A percentile compares a stretch with the other conserved stretches of the same genome.
These are phyloP conservation scores for Bathybates hornii DNA, from an alignment of 2,113 vertebrate species.

Conservation along the genomic window DNA sequence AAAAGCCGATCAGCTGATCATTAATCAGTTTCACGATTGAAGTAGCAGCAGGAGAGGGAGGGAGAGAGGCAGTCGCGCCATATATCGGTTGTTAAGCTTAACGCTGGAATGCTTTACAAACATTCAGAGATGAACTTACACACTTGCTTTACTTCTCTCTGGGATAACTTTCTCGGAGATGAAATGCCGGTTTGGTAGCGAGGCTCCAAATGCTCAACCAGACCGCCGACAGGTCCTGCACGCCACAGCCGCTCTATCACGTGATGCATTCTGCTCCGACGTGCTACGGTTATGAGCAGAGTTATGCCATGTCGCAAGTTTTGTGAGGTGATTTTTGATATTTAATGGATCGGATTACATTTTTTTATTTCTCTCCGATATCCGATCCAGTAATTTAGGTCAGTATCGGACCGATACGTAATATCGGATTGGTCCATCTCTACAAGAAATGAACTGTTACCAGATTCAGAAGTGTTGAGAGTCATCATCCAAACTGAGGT, in stretches of 20 bases:
- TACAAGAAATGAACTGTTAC: not conserved
- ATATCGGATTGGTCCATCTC: accelerated
- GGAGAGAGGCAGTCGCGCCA: not conserved
- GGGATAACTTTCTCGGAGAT: too few species aligned
- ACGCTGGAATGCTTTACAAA: not conserved
- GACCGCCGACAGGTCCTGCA: too few species aligned
- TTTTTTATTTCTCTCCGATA: not conserved
- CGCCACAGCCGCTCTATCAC: too few species aligned
- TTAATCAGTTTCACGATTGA: accelerated
- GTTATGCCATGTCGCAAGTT: accelerated
- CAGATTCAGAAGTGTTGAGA: not conserved
- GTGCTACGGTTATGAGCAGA: not conserved
- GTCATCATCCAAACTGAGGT: not conserved
- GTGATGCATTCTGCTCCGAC: too few species aligned
- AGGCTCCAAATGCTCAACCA: too few species aligned
- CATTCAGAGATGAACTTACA: not conserved
- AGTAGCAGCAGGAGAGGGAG: not conserved
- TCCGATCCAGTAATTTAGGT: not conserved
- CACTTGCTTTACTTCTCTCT: too few species aligned
- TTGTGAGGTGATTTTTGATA: not conserved
- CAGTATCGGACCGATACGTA: accelerated
- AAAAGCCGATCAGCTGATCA: not conserved
- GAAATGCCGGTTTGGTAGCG: too few species aligned
- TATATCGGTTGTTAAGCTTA: not conserved
- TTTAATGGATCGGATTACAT: not conserved